Evolutionary conservation across 2,797 vertebrate genomes (phyloP), one percentile per base, ranked within the genome.

Genomic region (Sebastes minor): DNA sequence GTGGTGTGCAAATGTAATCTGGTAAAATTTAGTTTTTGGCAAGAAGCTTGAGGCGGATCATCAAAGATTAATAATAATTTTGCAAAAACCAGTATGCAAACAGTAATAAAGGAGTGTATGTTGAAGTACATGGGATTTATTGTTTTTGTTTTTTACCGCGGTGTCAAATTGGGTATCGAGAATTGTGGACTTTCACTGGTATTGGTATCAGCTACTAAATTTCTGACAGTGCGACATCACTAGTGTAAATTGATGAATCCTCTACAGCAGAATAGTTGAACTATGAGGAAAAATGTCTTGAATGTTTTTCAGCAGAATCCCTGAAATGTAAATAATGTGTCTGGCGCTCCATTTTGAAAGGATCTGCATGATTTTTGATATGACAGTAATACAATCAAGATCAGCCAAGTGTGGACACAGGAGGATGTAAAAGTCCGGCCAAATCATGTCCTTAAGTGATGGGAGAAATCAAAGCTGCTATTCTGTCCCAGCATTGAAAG

Each of bases 401-500:
- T 27, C 27, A 14, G 71, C 66, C 76, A 73, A 78, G 59, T 64
- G 27, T 70, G n/a, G 52, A 85, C 61, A 46, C 49, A 23, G 16
- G 30, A 74, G 62, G 70, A 86, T 55, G 16, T 35, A 30, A 71
- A 69, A 0, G 69, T 82, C 79, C 62, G 60, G 79, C 82, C 75
- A 87, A 87, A 78, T 61, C 1, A 68, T 80, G 76, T 84, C 53
- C 46, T 5, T n/a, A 8, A 72, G 25, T 67, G 9, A 80, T 76
- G 22, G 25, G 61, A 78, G 56, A 76, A 88, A 81, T 81, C 32
- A 89, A 85, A 85, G 56, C 65, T 66, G 62, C 38, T 35, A 8
- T 35, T 83, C 63, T 42, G 55, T 88, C 82, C 87, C 76, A 83
- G 73, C 22, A 3, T 11, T 84, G 33, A 88, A 71, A 82, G 62